Evolutionary conservation across 2,113 vertebrate genomes (phyloP), one percentile per base, ranked within the genome.

Genomic region (Lathamus discolor): DNA sequence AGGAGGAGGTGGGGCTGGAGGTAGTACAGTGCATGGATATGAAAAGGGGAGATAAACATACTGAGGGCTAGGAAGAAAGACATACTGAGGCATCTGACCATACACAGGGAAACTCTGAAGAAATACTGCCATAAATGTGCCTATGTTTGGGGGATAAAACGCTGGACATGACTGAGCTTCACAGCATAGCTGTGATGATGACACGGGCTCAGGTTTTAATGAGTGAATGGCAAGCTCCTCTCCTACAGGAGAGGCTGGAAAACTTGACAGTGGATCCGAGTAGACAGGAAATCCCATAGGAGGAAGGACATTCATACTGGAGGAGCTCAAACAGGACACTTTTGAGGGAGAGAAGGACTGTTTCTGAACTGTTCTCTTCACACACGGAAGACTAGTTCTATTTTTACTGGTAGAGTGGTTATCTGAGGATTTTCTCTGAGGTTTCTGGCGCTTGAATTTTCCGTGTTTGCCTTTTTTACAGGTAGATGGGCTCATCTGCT

Each of bases 361-460:
- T 14, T 62, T 52, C 52, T 96, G 43, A 43, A 93, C 77, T 17
- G 54, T 67, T 6, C 77, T 95, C 48, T 93, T 75, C 14, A 61
- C 55, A 33, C 43, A 85, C 4, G 95, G 97, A 81, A 96, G 93
- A 84, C 59, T 48, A 52, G 70, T 95, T 28, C 62, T 79, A 43
- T 92, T 96, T 25, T 95, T 94, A 33, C 46, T 96, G 9, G 96
- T 95, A 44, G 93, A 78, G 9, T 94, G 97, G 90, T 95, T 97
- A 91, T 97, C 97, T 3, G 88, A 97, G 2, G 97, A 98, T 48
- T 81, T 87, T 82, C 84, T 96, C 13, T 96, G 98, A 24, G 96
- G 95, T 92, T 98, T 99, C 89, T 98, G 97, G 4, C 96, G 95
- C 92, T 98, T 99, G 96, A 97, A 97, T 95, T 97, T 98, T 84